Percentiles rank a stretch among this genome's conserved stretches.
Conservation (phyloP, 2,888 invertebrate species). For the Branchipolynoe longqiensis region DNA sequence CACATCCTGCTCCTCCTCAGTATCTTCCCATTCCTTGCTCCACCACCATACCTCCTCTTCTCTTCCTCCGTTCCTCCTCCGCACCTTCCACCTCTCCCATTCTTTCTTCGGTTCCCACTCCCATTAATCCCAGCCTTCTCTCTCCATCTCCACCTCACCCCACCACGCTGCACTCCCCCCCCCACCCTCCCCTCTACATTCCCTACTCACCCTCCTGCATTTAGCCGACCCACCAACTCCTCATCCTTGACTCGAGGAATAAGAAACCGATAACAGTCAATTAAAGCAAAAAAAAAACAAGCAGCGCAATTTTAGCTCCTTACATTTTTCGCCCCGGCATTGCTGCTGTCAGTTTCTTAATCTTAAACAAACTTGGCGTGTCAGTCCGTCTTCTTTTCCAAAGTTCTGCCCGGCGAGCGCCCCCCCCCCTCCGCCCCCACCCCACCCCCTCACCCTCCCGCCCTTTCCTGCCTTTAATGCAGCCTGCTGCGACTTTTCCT, state of each 20-base stretch:
- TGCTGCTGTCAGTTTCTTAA: conserved; percentile 22
- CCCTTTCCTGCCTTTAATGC: background rate
- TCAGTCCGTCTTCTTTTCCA: background rate
- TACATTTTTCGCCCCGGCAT: background rate
- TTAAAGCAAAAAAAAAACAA: conserved; percentile 17
- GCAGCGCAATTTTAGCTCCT: conserved; percentile 1
- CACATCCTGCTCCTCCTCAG: no score
- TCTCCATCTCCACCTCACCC: no score
- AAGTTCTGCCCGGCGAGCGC: conserved; percentile 9
- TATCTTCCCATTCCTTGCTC: no score
- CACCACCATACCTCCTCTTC: no score
- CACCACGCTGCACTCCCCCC: background rate
- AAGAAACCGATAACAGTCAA: conserved; percentile 14
- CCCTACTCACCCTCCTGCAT: background rate
- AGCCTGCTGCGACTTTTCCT: background rate
- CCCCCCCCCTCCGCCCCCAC: no score
- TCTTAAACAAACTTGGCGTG: conserved; percentile 2
- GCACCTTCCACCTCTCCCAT: no score
- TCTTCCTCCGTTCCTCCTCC: no score
- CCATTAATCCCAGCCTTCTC: no score
- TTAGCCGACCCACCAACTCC: background rate
- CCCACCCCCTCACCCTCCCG: no score
- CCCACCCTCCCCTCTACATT: background rate
- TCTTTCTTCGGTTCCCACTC: no score
- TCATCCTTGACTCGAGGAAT: no score